Evolutionary conservation across 2,888 invertebrate species (phyloP).

Genomic region (Eristalinus sepulchralis): DNA sequence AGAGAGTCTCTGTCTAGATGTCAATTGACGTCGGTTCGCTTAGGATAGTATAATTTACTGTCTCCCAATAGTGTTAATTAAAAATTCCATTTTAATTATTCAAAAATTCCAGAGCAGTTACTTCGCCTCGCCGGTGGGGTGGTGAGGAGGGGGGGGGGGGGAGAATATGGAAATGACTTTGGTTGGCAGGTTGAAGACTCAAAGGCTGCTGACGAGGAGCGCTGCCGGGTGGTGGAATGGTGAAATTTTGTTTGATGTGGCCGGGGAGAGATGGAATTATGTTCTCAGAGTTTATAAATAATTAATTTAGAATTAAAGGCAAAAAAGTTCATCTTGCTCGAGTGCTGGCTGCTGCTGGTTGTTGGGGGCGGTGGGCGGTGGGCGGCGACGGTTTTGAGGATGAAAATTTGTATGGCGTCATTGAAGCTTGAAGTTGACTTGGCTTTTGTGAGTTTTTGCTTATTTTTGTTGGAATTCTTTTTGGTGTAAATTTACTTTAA

Average conservation of each 20-base stretch:
- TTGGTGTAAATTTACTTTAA: background rate
- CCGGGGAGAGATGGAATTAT: constrained; percentile 65
- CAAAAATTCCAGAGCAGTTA: constrained; percentile 63
- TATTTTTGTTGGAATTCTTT: background rate
- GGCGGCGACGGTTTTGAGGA: background rate
- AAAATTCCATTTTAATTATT: constrained; percentile 70
- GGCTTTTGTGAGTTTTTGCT: background rate
- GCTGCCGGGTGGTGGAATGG: background rate
- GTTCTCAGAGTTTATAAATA: constrained; percentile 70
- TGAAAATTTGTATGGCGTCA: background rate
- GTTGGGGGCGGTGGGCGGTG: background rate
- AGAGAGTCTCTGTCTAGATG: constrained; percentile 30
- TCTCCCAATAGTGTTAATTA: constrained; percentile 65
- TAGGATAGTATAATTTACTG: constrained; percentile 55
- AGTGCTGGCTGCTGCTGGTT: background rate
- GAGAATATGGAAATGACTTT: constrained; percentile 66
- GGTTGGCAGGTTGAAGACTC: constrained; percentile 43
- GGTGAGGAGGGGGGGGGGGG: background rate
- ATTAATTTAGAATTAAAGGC: constrained; percentile 65
- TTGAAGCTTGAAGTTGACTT: background rate
- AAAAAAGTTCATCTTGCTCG: background rate
- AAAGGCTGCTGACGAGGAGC: constrained; percentile 4
- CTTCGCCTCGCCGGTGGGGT: constrained; percentile 40
- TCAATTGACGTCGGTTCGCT: constrained; percentile 44
- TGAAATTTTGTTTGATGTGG: constrained; percentile 65